Evolutionary conservation across 1,140 invertebrate genomes (phyloP).

Genomic region (Piezodorus guildinii): DNA sequence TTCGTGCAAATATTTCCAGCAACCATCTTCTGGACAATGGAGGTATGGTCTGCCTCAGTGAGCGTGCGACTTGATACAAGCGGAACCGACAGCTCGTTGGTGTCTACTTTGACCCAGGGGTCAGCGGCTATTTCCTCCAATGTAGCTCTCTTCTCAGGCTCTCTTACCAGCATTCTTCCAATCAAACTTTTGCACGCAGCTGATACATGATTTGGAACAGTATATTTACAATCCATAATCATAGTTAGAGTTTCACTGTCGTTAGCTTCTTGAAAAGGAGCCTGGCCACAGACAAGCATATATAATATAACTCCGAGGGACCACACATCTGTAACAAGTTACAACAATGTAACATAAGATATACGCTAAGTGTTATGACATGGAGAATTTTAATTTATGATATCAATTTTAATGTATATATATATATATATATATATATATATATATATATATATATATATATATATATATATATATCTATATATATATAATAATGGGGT

Average conservation of each 20-base stretch:
- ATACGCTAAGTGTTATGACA: not conserved
- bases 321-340: constrained; percentile 74
- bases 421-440: too few species aligned
- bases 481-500: too few species aligned
- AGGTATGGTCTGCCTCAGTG: constrained; percentile 81
- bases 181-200: constrained; percentile 79
- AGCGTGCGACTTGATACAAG: constrained; percentile 72
- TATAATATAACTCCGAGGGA: constrained; percentile 95
- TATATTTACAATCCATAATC: constrained; percentile 99
- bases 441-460: too few species aligned
- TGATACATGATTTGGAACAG: constrained; percentile 81
- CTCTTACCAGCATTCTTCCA: constrained; percentile 78
- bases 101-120: constrained; percentile 60
- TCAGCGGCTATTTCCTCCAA: constrained; percentile 82
- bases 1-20: constrained; percentile 87
- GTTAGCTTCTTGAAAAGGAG: constrained; percentile 97
- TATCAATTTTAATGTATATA: too few species aligned
- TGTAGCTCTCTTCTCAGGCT: constrained; percentile 79
- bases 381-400: not conserved
- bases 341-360: not conserved
- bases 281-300: constrained; percentile 94
- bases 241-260: constrained; percentile 98
- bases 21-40: constrained; percentile 92
- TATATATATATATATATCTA: too few species aligned
- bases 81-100: constrained; percentile 46